phyloP scores from a whole-genome alignment of 92 coral and sea anemone genomes.

The Isaurus tuberculatus region DNA sequence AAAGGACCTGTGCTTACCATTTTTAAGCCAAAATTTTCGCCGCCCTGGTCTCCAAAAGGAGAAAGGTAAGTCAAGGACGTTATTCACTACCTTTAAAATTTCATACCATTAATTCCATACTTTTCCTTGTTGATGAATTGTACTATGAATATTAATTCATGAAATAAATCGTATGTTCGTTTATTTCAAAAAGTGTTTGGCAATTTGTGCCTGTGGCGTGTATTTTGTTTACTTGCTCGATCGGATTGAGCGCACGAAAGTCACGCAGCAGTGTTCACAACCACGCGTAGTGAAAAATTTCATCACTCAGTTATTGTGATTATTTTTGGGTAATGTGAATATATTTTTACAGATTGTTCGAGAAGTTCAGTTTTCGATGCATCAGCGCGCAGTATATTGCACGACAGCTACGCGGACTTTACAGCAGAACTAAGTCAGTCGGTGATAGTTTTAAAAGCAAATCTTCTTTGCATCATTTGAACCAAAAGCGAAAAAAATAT shows the following conservation, averaged over 20 bases:
- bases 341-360: constrained; percentile 30
- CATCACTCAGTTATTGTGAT: constrained; percentile 26
- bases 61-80: background rate
- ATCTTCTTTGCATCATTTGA: background rate
- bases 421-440: constrained; percentile 3
- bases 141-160: background rate
- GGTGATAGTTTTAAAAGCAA: constrained; percentile 17
- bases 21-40: too few species aligned
- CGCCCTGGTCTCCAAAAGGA: constrained; percentile 23
- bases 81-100: background rate
- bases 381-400: constrained; percentile 14
- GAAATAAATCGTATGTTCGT: background rate
- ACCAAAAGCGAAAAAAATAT: background rate
- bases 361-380: constrained; percentile 26
- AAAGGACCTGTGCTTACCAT: too few species aligned
- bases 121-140: constrained; percentile 11
- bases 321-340: constrained; percentile 3
- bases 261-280: constrained; percentile 1
- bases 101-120: background rate
- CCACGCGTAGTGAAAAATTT: constrained; percentile 11
- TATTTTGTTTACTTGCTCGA: constrained; percentile 25
- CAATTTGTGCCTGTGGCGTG: constrained; percentile 24
- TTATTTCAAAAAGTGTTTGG: constrained; percentile 25
- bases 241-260: background rate
- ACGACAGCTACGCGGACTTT: background rate